Evolutionary conservation across 2,888 invertebrate species (phyloP).

Genomic region (Himalopsyche anomala): DNA sequence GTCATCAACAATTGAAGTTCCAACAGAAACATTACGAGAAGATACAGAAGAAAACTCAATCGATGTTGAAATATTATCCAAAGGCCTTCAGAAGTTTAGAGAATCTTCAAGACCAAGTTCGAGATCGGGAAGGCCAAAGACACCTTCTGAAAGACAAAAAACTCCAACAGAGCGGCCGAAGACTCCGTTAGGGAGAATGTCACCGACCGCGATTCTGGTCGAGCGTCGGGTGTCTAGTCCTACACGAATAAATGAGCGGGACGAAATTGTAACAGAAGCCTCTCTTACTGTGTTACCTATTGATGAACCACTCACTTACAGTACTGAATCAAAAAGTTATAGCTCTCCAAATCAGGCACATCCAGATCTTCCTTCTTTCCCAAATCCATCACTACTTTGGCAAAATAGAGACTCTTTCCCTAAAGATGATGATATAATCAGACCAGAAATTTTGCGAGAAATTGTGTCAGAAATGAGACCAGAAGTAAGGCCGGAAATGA

Average conservation of each 20-base stretch:
- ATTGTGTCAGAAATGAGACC: conserved; percentile 68
- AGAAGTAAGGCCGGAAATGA: too few relatives aligned
- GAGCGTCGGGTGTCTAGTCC: conserved; percentile 80
- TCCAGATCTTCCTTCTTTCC: conserved; percentile 66
- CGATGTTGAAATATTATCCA: conserved; percentile 77
- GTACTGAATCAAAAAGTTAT: conserved; percentile 7
- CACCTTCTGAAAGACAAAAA: conserved; percentile 76
- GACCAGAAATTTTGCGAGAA: too few relatives aligned
- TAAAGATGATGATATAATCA: conserved; percentile 66
- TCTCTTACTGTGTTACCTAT: conserved; percentile 82
- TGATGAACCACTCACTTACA: conserved; percentile 70
- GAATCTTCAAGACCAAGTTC: conserved; percentile 78
- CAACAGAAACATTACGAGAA: conserved; percentile 47
- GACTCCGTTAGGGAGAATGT: conserved; percentile 77
- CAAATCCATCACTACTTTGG: conserved; percentile 28
- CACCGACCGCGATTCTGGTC: conserved; percentile 80
- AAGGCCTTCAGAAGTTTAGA: conserved; percentile 74
- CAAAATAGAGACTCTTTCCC: conserved; percentile 59
- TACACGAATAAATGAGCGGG: conserved; percentile 77
- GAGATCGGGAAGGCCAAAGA: conserved; percentile 77
- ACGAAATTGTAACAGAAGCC: conserved; percentile 82
- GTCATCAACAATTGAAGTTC: conserved; percentile 28
- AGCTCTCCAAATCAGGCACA: conserved; percentile 70
- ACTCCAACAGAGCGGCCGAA: conserved; percentile 76
- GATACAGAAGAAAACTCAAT: conserved; percentile 69